Evolutionary conservation across 2,888 invertebrate genomes (phyloP), one percentile per base, ranked within the genome.

Genomic region (Tetrapedia diversipes): DNA sequence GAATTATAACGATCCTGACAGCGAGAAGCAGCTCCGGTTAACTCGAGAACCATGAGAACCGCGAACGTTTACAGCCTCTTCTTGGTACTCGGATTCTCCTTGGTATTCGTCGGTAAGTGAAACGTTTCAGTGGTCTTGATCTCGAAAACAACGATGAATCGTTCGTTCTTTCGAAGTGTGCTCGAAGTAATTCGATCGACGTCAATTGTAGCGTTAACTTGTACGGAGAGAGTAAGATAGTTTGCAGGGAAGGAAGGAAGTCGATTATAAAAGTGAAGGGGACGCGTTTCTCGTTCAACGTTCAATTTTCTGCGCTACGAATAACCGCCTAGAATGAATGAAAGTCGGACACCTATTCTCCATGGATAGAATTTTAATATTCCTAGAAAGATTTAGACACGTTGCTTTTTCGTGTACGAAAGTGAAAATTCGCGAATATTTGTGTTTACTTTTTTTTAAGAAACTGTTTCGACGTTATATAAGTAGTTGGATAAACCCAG

Each of bases 51-150:
- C 56, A 83, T 86, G 86, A 72, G 39, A 32, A 66, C 70, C 24
- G 71, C 71, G 67, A 70, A 51, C 14, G 67, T 74, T 41, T 72
- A 76, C 43, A 76, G 85, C 53, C 43, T 87, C 4, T 54, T 89
- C 49, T 43, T 87, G 10, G 19, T 86, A 45, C 59, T 89, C 10
- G 64, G 81, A 19, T 39, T 88, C 22, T 77, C 83, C 6, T 66
- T 89, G 19, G 76, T 51, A 39, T 14, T 86, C 10, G 79, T 86
- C 19, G 87, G 89, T 89, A 71, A 88, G 88, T 82, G 34, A 10
- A 56, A 6, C 14, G 0, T 27, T 1, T n/a, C 24, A 37, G n/a
- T 54, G 19, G 4, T 16, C 11, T 22, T 10, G 4, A 32, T 32
- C 6, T 32, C 6, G 32, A 4, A 32, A 32, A 37, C 8, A 37